Conservation (phyloP, 1,140 invertebrate species). For the Grapholita molesta region DNA sequence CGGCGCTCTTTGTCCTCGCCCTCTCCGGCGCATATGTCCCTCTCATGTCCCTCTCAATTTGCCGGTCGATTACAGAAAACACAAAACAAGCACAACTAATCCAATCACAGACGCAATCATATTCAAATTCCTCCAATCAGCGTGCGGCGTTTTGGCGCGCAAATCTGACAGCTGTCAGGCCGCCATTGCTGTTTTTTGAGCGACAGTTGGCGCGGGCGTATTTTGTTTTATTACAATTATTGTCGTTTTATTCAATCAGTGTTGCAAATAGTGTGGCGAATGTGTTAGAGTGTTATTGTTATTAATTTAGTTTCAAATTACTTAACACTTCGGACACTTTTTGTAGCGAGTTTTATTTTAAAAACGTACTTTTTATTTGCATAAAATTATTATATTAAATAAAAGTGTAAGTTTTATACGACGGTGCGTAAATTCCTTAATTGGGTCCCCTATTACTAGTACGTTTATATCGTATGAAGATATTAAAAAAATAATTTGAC, state of each 20-base stretch:
- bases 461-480: no score
- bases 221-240: slow-evolving; percentile 40
- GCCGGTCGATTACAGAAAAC: slow-evolving; percentile 55
- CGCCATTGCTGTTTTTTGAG: slow-evolving; percentile 53
- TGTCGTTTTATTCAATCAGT: slow-evolving; percentile 44
- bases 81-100: slow-evolving; percentile 46
- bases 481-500: no score
- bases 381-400: no score
- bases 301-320: neutral
- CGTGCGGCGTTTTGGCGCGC: slow-evolving; percentile 27
- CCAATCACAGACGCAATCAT: slow-evolving; percentile 41
- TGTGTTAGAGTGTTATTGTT: slow-evolving; percentile 20
- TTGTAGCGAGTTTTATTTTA: neutral
- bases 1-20: neutral
- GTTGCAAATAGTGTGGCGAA: slow-evolving; percentile 18
- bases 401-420: no score
- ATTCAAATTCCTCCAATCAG: slow-evolving; percentile 54
- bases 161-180: slow-evolving; percentile 64
- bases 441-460: no score
- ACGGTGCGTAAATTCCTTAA: no score
- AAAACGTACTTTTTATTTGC: no score
- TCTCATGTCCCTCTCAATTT: slow-evolving; percentile 48
- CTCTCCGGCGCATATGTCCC: neutral
- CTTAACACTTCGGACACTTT: no score
- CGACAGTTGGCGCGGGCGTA: slow-evolving; percentile 56